Base-by-base conservation (phyloP, 2,113 vertebrate species). In the Nanger granti region DNA sequence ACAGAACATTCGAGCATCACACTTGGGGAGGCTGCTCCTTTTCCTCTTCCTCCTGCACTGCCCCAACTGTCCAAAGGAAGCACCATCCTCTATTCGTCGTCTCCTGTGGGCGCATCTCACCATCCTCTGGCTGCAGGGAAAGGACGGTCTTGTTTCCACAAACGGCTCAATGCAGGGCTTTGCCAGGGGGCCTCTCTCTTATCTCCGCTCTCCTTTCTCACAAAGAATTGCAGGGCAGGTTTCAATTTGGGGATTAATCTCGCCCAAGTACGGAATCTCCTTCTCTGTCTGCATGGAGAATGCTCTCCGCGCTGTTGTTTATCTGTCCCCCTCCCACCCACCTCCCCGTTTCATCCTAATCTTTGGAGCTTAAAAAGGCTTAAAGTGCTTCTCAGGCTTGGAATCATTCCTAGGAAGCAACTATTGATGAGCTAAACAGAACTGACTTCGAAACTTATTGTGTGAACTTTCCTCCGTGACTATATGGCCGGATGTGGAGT, bases 301-400 rank as follows among this genome's bases (percentile, higher is more conserved):
- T 8, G 49, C 57, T 64, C 97, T 96, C 95, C 13, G 8, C 20
- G 41, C 84, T 57, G 60, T 52, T 94, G 93, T 97, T 95, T 97
- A 84, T 97, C 96, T 88, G 69, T n/a, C 92, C 64, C 69, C 37
- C 64, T 79, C 59, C 93, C 89, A 28, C 8, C 87, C 64, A 83
- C 37, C 90, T 93, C 94, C 94, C 93, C 34, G 26, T 41, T 91
- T 85, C 54, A 28, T 52, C 97, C 96, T 98, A 97, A 98, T 97
- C 98, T 98, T 97, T 73, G 89, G 88, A 98, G 98, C 97, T 98
- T 98, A 98, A 97, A 88, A 97, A 91, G 97, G 98, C 98, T 98
- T 98, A 98, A 86, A 87, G 79, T 37, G 87, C 96, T 94, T 97
- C 98, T 97, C 69, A 97, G 96, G 95, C 88, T 6, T 14, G 95